Evolutionary conservation across 2,797 vertebrate species (phyloP), one percentile per base, ranked within the genome.

Genomic region (Eospalax fontanierii): DNA sequence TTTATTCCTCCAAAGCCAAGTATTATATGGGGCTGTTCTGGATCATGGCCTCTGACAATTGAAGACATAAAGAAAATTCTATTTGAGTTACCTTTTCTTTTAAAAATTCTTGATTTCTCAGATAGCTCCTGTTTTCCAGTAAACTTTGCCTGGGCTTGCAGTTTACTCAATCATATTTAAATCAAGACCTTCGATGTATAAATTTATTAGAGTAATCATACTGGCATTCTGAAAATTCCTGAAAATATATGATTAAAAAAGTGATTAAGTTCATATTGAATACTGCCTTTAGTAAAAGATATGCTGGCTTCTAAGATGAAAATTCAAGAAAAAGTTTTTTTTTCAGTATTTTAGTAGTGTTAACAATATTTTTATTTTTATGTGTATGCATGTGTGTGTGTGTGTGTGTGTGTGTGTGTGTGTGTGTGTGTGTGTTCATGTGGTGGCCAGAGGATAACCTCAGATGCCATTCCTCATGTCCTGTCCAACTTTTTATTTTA

Each of bases 271-370:
- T 90, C 88, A 57, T 6, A 40, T 92, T 93, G 43, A 91, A 54
- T 28, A 0, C 15, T 26, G 7, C 54, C 94, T 96, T 71, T 71
- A 71, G 78, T 68, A 93, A 94, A 96, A 92, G 66, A 33, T 71
- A 95, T 75, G 35, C 66, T 88, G 90, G 16, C 6, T 68, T 94
- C 61, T 92, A 94, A 75, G 3, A 79, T 75, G 91, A 89, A 96
- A 95, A 94, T 4, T 40, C 90, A 95, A 33, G 43, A 26, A 28
- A 74, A 91, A 95, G 78, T 70, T 26, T n/a, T 50, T 5, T 65
- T 76, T 78, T 54, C 50, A 54, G 7, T 54, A 54, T 54, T 54
- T 54, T 54, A 54, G 8, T 54, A 54, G 12, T 54, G 14, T 54
- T 54, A 54, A 54, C 14, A 54, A 54, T 54, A 54, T 54, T 54